These are phyloP conservation scores for Phycodurus eques DNA, from an alignment of 2,113 vertebrate species.

Conservation along the genomic window DNA sequence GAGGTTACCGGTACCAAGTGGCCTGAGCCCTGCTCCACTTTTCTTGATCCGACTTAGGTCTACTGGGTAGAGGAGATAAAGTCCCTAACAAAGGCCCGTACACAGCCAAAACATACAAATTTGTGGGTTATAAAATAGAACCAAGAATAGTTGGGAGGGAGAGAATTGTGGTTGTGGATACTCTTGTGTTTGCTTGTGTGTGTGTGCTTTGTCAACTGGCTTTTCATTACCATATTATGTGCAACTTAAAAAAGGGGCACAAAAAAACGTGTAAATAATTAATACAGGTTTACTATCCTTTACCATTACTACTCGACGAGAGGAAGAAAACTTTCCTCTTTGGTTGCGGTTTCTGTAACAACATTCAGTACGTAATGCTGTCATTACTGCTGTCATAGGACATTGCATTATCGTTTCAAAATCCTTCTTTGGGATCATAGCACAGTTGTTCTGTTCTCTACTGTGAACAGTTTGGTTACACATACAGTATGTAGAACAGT, in stretches of 20 bases:
- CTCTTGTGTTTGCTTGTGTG: neutral
- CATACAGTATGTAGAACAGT: constrained; percentile 1
- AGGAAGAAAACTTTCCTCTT: neutral
- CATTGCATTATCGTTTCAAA: neutral
- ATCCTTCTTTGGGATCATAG: constrained; percentile 11
- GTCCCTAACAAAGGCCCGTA: constrained; percentile 53
- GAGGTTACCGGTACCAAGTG: constrained; percentile 6
- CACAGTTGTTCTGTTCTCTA: neutral
- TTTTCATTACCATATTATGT: neutral
- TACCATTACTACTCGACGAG: neutral
- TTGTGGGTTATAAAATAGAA: neutral
- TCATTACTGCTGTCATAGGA: neutral
- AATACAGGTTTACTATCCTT: neutral
- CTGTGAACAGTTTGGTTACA: neutral
- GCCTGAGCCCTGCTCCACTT: constrained; percentile 30
- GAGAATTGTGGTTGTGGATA: neutral
- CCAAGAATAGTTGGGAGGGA: neutral
- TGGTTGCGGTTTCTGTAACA: neutral
- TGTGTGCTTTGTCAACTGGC: neutral
- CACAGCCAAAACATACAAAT: constrained; percentile 29
- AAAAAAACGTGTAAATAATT: neutral
- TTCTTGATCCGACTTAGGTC: constrained; percentile 60
- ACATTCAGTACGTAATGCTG: neutral
- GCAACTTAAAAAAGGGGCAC: neutral
- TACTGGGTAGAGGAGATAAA: constrained; percentile 42